Conservation (phyloP, 2,113 vertebrate genomes). For the Anser brachyrhynchus region DNA sequence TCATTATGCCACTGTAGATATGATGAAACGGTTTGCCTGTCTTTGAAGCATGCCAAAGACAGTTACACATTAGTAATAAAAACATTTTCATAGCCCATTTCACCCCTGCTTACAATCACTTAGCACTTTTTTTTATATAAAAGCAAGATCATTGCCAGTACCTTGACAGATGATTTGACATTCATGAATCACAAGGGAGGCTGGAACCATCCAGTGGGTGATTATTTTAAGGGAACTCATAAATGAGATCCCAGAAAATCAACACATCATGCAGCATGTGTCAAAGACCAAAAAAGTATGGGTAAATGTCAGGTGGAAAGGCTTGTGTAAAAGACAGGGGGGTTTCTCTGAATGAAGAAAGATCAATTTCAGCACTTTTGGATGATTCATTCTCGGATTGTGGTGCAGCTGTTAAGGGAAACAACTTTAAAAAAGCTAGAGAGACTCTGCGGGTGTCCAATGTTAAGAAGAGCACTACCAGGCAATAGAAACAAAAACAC, state of each 20-base stretch:
- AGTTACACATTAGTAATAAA: constrained; percentile 28
- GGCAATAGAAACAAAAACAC: not conserved
- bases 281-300: not conserved
- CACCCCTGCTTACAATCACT: constrained; percentile 23
- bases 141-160: not conserved
- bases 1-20: not conserved
- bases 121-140: constrained; percentile 13
- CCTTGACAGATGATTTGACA: not conserved
- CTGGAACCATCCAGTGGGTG: not conserved
- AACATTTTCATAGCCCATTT: constrained; percentile 53
- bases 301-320: constrained; percentile 24
- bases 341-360: not conserved
- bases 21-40: constrained; percentile 3
- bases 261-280: not conserved
- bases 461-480: not conserved
- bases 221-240: constrained; percentile 15
- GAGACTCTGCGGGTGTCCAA: not conserved
- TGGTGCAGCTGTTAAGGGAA: not conserved
- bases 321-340: not conserved
- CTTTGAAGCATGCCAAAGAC: constrained; percentile 8
- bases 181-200: not conserved
- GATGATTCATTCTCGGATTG: not conserved
- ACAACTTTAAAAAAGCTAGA: not conserved
- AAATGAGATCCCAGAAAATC: constrained; percentile 7
- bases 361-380: constrained; percentile 7